Evolutionary conservation across 2,888 invertebrate genomes (phyloP).

Genomic region (Ashinkailepas kermadecensis): DNA sequence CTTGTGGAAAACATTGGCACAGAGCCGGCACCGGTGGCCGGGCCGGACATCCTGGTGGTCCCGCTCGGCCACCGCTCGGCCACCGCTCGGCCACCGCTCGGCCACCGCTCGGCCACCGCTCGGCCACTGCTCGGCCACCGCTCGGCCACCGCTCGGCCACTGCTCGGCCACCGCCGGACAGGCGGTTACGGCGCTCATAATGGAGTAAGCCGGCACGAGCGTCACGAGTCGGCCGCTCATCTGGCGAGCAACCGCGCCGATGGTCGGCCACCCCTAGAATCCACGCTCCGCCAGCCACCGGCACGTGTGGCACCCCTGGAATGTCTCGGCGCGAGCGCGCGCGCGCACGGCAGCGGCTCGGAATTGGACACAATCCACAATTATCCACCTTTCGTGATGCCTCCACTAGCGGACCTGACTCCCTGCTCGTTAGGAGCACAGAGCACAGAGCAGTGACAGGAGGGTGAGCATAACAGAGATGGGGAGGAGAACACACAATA

Average conservation of each 20-base stretch:
- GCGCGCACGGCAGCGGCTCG: no score
- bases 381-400: no score
- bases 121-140: no score
- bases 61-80: background rate
- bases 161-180: background rate
- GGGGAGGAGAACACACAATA: no score
- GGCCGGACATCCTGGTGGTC: background rate
- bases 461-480: no score
- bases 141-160: no score
- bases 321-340: background rate
- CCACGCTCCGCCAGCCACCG: background rate
- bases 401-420: no score
- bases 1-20: background rate
- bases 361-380: no score
- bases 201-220: background rate
- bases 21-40: background rate
- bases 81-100: background rate
- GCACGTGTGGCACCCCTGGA: background rate
- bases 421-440: no score
- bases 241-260: background rate
- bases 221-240: background rate
- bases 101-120: no score
- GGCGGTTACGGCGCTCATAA: background rate
- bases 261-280: background rate
- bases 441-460: no score